These are phyloP conservation scores for Actinia tenebrosa DNA, from an alignment of 64 coral and sea anemone genomes.

Conservation along the genomic window DNA sequence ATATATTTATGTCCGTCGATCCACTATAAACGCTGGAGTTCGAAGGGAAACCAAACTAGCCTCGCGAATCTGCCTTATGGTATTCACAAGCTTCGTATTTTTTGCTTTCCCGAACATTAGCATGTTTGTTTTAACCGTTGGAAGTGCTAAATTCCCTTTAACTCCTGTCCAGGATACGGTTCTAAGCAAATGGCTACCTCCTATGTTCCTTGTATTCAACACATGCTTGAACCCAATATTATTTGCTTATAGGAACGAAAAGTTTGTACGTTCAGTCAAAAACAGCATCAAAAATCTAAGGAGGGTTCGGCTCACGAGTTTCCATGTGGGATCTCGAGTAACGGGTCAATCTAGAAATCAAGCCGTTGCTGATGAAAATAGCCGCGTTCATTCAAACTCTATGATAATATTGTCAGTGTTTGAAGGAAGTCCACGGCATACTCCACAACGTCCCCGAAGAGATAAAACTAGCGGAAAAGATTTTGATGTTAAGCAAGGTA, in stretches of 20 bases:
- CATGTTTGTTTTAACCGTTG: conserved; percentile 11
- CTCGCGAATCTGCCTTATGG: conserved; percentile 33
- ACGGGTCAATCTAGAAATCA: too few species aligned
- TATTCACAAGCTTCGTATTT: conserved; percentile 37
- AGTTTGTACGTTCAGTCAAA: conserved; percentile 18
- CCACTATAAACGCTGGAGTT: conserved; percentile 3
- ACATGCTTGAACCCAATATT: conserved; percentile 39
- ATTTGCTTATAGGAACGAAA: conserved; percentile 42
- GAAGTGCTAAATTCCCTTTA: background rate
- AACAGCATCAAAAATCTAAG: background rate
- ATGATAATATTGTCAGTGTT: background rate
- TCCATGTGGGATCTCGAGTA: background rate
- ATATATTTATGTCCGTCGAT: conserved; percentile 11
- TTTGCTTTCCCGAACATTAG: conserved; percentile 38
- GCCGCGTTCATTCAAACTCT: background rate
- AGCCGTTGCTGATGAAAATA: background rate
- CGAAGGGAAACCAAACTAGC: conserved; percentile 24
- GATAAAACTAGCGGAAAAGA: background rate
- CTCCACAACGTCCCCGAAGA: background rate
- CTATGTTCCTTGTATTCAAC: conserved; percentile 30
- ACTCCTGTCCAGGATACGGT: background rate
- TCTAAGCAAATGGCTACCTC: conserved; percentile 21
- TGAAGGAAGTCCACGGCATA: background rate
- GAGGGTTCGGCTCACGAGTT: background rate
- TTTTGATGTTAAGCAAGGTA: background rate